phyloP scores from a whole-genome alignment of 2,888 invertebrate genomes.

The Heliconius aoede region DNA sequence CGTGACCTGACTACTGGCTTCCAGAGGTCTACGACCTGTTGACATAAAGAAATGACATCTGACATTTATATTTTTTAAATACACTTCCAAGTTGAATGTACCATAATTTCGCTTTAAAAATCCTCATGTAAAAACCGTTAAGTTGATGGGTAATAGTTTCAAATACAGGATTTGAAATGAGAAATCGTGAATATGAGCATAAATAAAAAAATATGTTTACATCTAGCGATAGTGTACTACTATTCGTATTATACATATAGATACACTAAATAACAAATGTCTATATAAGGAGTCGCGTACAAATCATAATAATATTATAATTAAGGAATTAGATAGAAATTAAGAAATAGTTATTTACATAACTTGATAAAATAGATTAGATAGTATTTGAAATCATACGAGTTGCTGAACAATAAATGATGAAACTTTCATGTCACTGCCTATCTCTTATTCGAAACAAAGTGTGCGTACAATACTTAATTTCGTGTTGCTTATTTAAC shows the following conservation, averaged over 20 bases:
- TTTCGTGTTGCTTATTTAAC: conserved; percentile 72
- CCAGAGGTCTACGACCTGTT: conserved; percentile 35
- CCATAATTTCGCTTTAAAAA: conserved; percentile 22
- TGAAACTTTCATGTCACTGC: conserved; percentile 52
- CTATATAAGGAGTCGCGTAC: conserved; percentile 58
- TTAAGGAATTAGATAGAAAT: conserved; percentile 11
- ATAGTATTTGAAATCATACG: conserved; percentile 15
- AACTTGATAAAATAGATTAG: conserved; percentile 24
- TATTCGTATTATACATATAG: conserved; percentile 61
- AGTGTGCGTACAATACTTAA: conserved; percentile 57
- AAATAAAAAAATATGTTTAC: conserved; percentile 34
- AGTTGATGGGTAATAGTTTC: background rate
- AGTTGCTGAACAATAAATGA: conserved; percentile 75
- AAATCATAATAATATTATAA: conserved; percentile 25
- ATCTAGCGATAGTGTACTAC: conserved; percentile 60
- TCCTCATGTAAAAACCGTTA: conserved; percentile 1
- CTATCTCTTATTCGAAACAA: conserved; percentile 29
- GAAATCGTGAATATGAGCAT: conserved; percentile 9
- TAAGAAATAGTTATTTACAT: conserved; percentile 79
- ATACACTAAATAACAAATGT: conserved; percentile 81
- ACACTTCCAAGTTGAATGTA: conserved; percentile 14
- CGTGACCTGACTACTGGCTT: conserved; percentile 40
- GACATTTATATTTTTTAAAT: conserved; percentile 12
- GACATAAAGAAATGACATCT: conserved; percentile 25
- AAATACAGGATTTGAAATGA: background rate